These are phyloP conservation scores for Argyresthia goedartella DNA, from an alignment of 2,888 invertebrate species.

Conservation along the genomic window DNA sequence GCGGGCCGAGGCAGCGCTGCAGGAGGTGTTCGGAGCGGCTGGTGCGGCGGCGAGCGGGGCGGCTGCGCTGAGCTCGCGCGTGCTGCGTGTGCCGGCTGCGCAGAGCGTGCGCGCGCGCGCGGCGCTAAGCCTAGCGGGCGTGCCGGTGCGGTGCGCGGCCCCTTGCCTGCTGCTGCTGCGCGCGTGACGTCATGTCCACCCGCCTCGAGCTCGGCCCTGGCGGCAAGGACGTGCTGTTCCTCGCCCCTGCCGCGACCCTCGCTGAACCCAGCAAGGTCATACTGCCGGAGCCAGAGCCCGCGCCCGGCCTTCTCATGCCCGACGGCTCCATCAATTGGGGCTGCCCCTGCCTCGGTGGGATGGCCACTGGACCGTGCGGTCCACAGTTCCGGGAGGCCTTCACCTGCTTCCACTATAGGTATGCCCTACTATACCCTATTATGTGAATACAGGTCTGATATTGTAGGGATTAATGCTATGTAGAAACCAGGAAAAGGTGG, in stretches of 20 bases:
- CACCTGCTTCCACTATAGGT: constrained; percentile 91
- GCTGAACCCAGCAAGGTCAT: constrained; percentile 76
- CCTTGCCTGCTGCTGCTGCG: constrained; percentile 25
- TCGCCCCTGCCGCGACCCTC: constrained; percentile 86
- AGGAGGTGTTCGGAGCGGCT: constrained; percentile 24
- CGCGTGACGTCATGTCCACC: constrained; percentile 12
- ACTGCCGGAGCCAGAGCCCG: constrained; percentile 79
- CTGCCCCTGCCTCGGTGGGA: constrained; percentile 97
- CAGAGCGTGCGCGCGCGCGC: constrained; percentile 20
- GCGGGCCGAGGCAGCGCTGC: constrained; percentile 68
- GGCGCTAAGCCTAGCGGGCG: constrained; percentile 21
- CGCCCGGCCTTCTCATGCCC: constrained; percentile 84
- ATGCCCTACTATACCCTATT: no score
- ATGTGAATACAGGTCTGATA: no score
- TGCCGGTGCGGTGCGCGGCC: constrained; percentile 13
- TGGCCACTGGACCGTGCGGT: constrained; percentile 97
- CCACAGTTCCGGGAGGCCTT: constrained; percentile 94
- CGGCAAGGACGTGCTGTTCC: constrained; percentile 84
- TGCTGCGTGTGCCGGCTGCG: constrained; percentile 63
- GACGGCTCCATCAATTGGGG: constrained; percentile 97
- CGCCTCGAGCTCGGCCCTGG: constrained; percentile 43
- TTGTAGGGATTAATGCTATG: no score
- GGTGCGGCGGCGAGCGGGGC: constrained; percentile 18
- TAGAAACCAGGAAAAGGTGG: no score
- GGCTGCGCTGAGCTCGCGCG: constrained; percentile 37